These are phyloP conservation scores for Keiferia lycopersicella DNA, from an alignment of 2,888 invertebrate species.

Conservation along the genomic window DNA sequence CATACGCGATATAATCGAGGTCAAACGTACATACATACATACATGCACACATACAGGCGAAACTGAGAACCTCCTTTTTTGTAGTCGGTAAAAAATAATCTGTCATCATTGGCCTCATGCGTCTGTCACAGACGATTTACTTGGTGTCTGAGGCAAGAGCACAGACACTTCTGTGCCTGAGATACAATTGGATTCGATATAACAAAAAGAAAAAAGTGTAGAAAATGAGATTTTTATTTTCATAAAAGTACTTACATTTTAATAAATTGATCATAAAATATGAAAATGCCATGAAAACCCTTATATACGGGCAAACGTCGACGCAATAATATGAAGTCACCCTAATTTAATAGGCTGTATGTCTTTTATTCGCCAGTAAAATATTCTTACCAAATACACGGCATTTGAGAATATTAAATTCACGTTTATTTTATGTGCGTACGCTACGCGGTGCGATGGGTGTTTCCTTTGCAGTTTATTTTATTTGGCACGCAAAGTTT, in stretches of 20 bases:
- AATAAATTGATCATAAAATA: conserved; percentile 25
- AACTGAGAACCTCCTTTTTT: no score
- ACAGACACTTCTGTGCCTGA: no score
- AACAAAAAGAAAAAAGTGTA: conserved; percentile 17
- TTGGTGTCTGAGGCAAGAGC: no score
- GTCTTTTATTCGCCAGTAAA: conserved; percentile 35
- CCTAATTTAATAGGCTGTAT: conserved; percentile 38
- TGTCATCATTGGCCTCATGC: no score
- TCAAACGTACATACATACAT: no score
- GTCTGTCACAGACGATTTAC: no score
- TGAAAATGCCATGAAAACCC: conserved; percentile 34
- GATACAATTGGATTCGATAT: no score
- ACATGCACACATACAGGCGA: no score
- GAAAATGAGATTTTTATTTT: no score
- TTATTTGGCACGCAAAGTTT: neutral
- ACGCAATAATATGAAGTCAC: conserved; percentile 38
- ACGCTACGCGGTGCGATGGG: neutral
- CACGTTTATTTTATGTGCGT: neutral
- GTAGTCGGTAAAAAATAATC: no score
- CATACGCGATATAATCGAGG: no score
- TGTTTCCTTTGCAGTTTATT: neutral
- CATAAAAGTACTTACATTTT: neutral
- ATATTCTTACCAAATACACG: conserved; percentile 31
- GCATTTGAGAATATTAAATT: conserved; percentile 32
- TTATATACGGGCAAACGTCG: conserved; percentile 39